phyloP scores from a whole-genome alignment of 2,113 vertebrate genomes.

The Gadus macrocephalus region DNA sequence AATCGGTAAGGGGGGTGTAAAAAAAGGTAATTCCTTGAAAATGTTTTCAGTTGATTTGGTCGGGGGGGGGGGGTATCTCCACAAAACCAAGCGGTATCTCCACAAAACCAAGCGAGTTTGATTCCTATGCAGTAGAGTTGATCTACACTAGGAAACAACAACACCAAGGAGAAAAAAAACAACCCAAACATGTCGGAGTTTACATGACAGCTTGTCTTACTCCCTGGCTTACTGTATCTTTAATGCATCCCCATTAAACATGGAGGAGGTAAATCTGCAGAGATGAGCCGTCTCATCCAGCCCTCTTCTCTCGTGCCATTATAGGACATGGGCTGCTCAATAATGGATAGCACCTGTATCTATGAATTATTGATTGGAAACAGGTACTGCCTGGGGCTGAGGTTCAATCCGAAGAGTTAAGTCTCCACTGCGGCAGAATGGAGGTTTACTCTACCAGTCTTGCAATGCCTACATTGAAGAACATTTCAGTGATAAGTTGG shows the following conservation, averaged over 20 bases:
- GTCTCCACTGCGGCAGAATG: conserved; percentile 8
- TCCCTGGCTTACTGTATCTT: conserved; percentile 23
- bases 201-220: conserved; percentile 7
- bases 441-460: background rate
- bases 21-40: too few species aligned
- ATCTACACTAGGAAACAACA: background rate
- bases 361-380: background rate
- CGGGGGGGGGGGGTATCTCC: too few species aligned
- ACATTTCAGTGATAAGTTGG: background rate
- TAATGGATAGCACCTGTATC: conserved; percentile 53
- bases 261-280: conserved; percentile 60
- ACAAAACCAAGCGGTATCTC: too few species aligned
- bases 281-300: conserved; percentile 30
- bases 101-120: too few species aligned
- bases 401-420: background rate
- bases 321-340: conserved; percentile 58
- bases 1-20: too few species aligned
- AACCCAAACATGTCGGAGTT: conserved; percentile 22
- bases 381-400: conserved; percentile 44
- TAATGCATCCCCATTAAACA: conserved; percentile 48
- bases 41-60: too few species aligned
- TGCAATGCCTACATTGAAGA: conserved; percentile 6
- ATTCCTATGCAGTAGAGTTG: too few species aligned
- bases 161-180: conserved; percentile 1
- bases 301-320: conserved; percentile 29